phyloP scores from a whole-genome alignment of 2,888 invertebrate genomes.

The Neoscelio sp. region DNA sequence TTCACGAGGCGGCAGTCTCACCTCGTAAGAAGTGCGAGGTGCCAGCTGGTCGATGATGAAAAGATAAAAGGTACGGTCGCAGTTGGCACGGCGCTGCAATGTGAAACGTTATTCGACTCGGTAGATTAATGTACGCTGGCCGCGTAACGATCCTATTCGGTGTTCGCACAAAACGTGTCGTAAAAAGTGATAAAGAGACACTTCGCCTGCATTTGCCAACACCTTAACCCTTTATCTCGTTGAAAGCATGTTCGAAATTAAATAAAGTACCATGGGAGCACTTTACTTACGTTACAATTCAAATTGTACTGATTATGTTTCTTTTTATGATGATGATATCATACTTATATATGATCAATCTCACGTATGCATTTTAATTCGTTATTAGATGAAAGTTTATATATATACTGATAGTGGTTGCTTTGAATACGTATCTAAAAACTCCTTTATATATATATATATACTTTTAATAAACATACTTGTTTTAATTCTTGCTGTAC shows the following conservation, averaged over 20 bases:
- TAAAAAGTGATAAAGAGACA: constrained; percentile 51
- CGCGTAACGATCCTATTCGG: constrained; percentile 50
- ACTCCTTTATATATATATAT: too few species aligned
- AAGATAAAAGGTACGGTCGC: constrained; percentile 60
- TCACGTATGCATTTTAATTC: too few species aligned
- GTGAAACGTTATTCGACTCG: constrained; percentile 44
- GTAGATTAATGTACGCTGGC: constrained; percentile 54
- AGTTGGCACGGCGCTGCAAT: constrained; percentile 47
- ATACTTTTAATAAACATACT: too few species aligned
- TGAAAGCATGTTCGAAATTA: constrained; percentile 1
- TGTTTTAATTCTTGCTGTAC: too few species aligned
- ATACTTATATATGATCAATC: too few species aligned
- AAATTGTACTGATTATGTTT: too few species aligned
- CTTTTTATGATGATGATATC: too few species aligned
- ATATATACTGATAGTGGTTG: too few species aligned
- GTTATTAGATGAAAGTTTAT: too few species aligned
- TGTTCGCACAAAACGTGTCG: constrained; percentile 50
- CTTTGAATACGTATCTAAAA: too few species aligned
- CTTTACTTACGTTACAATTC: too few species aligned
- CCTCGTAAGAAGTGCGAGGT: constrained; percentile 52
- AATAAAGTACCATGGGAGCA: too few species aligned
- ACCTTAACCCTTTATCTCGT: constrained; percentile 15
- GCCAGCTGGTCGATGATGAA: constrained; percentile 61
- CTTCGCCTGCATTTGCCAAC: constrained; percentile 27
- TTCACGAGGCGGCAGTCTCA: constrained; percentile 23